Conservation (phyloP, 2,888 invertebrate species). For the Tinea pellionella region DNA sequence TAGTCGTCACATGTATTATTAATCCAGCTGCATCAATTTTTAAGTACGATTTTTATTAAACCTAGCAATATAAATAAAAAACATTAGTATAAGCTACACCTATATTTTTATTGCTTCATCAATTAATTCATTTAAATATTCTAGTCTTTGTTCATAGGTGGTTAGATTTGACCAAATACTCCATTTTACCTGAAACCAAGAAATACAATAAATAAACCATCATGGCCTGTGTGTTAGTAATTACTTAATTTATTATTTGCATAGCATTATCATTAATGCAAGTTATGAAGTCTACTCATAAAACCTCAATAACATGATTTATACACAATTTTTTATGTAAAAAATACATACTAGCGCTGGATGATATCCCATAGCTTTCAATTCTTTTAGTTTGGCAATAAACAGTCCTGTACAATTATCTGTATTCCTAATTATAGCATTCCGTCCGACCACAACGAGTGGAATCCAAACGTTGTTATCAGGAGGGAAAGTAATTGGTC, state of each 20-base stretch:
- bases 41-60: too few species aligned
- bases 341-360: constrained; percentile 56
- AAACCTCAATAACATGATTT: too few species aligned
- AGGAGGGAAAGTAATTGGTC: constrained; percentile 39
- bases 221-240: too few species aligned
- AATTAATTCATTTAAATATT: constrained; percentile 39
- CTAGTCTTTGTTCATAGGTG: constrained; percentile 33
- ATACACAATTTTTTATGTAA: too few species aligned
- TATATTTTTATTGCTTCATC: constrained; percentile 23
- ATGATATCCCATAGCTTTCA: constrained; percentile 70
- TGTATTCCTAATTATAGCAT: constrained; percentile 65
- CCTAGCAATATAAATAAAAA: too few species aligned
- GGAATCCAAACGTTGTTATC: constrained; percentile 62
- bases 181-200: constrained; percentile 67
- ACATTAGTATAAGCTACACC: too few species aligned
- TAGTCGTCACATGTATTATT: too few species aligned
- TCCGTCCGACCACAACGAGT: constrained; percentile 72
- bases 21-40: too few species aligned
- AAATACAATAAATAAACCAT: constrained; percentile 16
- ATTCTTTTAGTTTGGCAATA: constrained; percentile 72
- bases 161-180: constrained; percentile 45
- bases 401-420: constrained; percentile 66
- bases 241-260: too few species aligned
- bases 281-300: too few species aligned
- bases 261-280: too few species aligned